Percentiles rank a stretch among this genome's conserved stretches.
Conservation (phyloP, 37 sponge, comb jelly and placozoan species). For the Tethya wilhelma region DNA sequence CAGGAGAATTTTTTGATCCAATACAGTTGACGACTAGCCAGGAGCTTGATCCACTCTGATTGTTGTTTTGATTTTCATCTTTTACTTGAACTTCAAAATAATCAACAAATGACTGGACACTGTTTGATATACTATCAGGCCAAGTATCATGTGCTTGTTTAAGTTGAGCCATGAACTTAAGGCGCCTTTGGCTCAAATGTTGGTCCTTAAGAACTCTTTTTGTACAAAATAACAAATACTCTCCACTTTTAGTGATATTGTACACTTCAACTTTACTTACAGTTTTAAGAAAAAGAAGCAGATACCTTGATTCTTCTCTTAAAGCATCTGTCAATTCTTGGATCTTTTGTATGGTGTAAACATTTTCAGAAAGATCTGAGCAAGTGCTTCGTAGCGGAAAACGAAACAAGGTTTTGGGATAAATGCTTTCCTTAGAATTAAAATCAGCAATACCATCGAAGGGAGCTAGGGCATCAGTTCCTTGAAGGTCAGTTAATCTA, state of each 20-base stretch:
- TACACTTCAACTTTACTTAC: conserved; percentile 45
- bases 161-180: too few species aligned
- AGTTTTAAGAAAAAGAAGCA: conserved; percentile 64
- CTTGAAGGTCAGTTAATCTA: background rate
- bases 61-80: background rate
- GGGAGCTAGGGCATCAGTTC: background rate
- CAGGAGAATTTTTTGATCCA: conserved; percentile 6
- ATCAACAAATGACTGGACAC: background rate
- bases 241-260: conserved; percentile 6
- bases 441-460: conserved; percentile 25
- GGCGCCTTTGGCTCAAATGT: too few species aligned
- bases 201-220: background rate
- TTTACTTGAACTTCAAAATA: conserved; percentile 10
- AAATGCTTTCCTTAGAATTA: background rate
- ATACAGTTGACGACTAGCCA: conserved; percentile 35
- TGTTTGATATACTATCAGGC: conserved; percentile 4
- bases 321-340: conserved; percentile 27
- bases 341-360: conserved; percentile 26
- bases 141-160: background rate
- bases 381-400: conserved; percentile 69
- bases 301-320: conserved; percentile 38
- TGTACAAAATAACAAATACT: background rate
- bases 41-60: background rate
- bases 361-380: conserved; percentile 43
- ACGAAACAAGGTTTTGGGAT: conserved; percentile 73